These are phyloP conservation scores for Vidua macroura DNA, from an alignment of 2,113 vertebrate species.

Conservation along the genomic window DNA sequence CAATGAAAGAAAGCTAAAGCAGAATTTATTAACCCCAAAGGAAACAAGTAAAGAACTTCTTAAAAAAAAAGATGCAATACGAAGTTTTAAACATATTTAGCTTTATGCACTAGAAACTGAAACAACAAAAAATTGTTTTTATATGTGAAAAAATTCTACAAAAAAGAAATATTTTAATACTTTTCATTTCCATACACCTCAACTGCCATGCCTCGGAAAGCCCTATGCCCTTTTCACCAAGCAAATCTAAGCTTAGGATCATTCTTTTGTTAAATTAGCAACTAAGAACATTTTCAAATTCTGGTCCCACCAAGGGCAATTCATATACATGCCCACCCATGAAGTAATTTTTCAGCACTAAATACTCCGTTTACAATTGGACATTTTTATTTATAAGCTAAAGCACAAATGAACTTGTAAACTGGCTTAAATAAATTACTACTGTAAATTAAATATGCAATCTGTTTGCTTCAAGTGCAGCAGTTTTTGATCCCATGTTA, in stretches of 20 bases:
- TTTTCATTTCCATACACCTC: conserved; percentile 67
- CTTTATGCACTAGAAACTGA: background rate
- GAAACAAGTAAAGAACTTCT: background rate
- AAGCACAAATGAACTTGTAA: background rate
- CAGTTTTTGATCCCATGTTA: background rate
- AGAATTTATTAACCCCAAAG: background rate
- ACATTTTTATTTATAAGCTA: background rate
- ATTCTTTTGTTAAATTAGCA: conserved; percentile 27
- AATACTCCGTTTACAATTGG: background rate
- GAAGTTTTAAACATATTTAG: background rate
- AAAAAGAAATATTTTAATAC: background rate
- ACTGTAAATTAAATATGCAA: background rate
- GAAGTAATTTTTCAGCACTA: background rate
- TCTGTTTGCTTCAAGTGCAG: background rate
- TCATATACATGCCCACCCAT: background rate
- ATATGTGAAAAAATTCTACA: background rate
- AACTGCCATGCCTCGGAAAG: conserved; percentile 65
- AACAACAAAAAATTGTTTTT: background rate
- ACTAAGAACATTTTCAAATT: background rate
- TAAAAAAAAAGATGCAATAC: background rate
- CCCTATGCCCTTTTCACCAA: conserved; percentile 31
- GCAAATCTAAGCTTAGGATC: background rate
- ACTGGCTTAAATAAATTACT: background rate
- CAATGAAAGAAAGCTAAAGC: background rate
- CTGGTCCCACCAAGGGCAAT: background rate